phyloP scores from a whole-genome alignment of 2,888 invertebrate genomes.

The Phanerotoma sp. region DNA sequence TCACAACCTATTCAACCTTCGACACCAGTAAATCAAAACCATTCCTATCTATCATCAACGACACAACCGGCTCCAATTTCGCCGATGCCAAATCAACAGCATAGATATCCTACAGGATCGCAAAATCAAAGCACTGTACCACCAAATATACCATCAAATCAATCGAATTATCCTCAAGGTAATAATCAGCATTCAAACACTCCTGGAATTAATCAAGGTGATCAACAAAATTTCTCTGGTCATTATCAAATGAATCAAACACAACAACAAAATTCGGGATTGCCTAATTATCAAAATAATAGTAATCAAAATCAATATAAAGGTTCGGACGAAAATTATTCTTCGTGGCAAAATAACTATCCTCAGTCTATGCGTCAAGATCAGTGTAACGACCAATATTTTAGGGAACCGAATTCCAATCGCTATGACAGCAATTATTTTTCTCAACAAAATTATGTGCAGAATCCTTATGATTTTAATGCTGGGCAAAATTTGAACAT shows the following conservation, averaged over 20 bases:
- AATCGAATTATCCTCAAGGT: slow-evolving; percentile 34
- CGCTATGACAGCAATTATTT: slow-evolving; percentile 59
- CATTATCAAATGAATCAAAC: slow-evolving; percentile 38
- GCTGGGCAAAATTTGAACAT: slow-evolving; percentile 19
- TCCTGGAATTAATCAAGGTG: slow-evolving; percentile 38
- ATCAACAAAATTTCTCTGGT: slow-evolving; percentile 34
- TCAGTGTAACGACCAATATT: slow-evolving; percentile 48
- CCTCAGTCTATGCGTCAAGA: slow-evolving; percentile 48
- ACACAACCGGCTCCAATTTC: slow-evolving; percentile 6
- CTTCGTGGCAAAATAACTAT: slow-evolving; percentile 57
- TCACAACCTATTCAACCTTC: slow-evolving; percentile 28
- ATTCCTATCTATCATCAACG: no score
- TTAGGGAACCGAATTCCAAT: slow-evolving; percentile 47
- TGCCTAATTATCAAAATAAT: slow-evolving; percentile 39
- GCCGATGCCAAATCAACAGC: slow-evolving; percentile 22
- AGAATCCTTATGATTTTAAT: slow-evolving; percentile 25
- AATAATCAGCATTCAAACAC: slow-evolving; percentile 40
- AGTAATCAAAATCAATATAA: slow-evolving; percentile 40
- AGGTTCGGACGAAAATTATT: slow-evolving; percentile 40
- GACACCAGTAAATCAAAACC: slow-evolving; percentile 15
- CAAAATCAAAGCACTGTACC: slow-evolving; percentile 20
- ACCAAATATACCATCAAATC: slow-evolving; percentile 20
- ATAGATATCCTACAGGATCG: slow-evolving; percentile 26
- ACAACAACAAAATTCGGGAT: slow-evolving; percentile 22
- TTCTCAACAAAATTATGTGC: slow-evolving; percentile 33